Conservation (phyloP, 2,113 vertebrate genomes). For the Amblyopsis rosae region DNA sequence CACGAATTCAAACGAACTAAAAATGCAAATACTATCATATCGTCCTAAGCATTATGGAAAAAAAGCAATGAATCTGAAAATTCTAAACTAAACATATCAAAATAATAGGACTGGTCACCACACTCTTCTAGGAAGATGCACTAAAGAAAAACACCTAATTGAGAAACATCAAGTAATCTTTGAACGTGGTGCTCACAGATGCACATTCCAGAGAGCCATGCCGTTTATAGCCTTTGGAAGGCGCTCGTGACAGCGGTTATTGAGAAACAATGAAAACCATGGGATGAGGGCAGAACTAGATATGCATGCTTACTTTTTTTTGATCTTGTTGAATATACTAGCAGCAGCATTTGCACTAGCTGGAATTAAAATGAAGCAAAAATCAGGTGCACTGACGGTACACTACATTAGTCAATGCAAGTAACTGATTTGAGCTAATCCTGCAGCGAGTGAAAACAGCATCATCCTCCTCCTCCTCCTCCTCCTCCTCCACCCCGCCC, state of each 20-base stretch:
- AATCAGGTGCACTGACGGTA: constrained; percentile 68
- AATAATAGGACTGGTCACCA: constrained; percentile 10
- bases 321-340: constrained; percentile 73
- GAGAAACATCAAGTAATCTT: constrained; percentile 37
- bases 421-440: neutral
- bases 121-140: constrained; percentile 24
- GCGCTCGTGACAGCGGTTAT: constrained; percentile 60
- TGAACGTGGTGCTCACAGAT: constrained; percentile 48
- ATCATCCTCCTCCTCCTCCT: neutral
- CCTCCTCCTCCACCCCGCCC: neutral
- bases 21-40: too few relatives aligned
- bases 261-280: constrained; percentile 57
- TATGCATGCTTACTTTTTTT: constrained; percentile 76
- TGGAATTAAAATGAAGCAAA: constrained; percentile 74
- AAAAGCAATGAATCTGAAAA: constrained; percentile 17
- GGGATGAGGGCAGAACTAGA: constrained; percentile 72
- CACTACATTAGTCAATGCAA: constrained; percentile 53
- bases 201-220: constrained; percentile 65
- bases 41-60: neutral
- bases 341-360: constrained; percentile 72
- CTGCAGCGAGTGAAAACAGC: constrained; percentile 11
- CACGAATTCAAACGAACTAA: neutral
- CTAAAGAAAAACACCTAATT: constrained; percentile 24
- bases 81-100: constrained; percentile 27
- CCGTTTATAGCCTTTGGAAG: constrained; percentile 60